Base-by-base conservation (phyloP, 2,113 vertebrate species). In the Saccopteryx bilineata region DNA sequence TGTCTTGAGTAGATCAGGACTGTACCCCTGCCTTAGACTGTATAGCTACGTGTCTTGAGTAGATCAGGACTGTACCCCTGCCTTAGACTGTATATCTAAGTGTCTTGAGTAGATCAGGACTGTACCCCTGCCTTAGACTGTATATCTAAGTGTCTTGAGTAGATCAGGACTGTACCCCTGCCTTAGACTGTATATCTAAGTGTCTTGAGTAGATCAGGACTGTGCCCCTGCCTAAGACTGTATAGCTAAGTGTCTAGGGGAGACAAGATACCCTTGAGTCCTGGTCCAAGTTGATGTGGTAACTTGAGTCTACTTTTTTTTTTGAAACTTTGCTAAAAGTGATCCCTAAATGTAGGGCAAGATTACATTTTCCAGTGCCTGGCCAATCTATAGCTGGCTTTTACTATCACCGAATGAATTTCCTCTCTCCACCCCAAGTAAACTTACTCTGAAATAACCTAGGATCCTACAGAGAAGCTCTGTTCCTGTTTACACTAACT, bases 341-440 rank as follows among this genome's bases (percentile, higher is more conserved):
- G 21, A 63, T 85, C 17, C 26, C 13, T 68, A 81, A 80, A 91
- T 28, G 7, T 9, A 65, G 46, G 24, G 17, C 5, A 61, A 82
- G 66, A 58, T 69, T 31, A 91, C 7, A 94, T 82, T 93, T 94
- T 68, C 68, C 66, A 87, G 33, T 10, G 15, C 19, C 17, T 75
- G 39, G 81, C 21, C 69, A 89, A 68, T 56, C 52, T 65, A 24
- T 17, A 65, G 50, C 48, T 87, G 19, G 26, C n/a, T 84, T 18
- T 56, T 68, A 78, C 21, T 58, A 66, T 69, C 94, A 72, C 79
- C 19, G 72, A 93, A 89, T 58, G 9, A n/a, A 85, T 79, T 93
- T 82, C 24, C 54, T 91, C 80, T 90, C 31, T 28, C 28, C 3
- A 21, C 21, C 24, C 8, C n/a, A 6, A 85, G 52, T 68, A 94